Base-by-base conservation (phyloP, 1,140 invertebrate genomes). In the Harlomillsia oculata region DNA sequence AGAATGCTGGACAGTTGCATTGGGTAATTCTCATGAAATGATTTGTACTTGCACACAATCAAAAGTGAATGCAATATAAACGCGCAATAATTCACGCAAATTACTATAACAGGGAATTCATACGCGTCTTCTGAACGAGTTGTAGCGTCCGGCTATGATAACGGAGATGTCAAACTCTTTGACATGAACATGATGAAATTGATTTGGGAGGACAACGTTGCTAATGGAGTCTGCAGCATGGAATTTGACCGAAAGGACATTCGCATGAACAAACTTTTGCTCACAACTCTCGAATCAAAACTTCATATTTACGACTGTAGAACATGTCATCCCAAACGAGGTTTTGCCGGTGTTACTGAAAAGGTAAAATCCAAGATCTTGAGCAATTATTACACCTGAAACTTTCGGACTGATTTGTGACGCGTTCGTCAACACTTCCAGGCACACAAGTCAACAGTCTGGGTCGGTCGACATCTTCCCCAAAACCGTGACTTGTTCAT, bases 161-260 rank as follows among this genome's bases (percentile, higher is more conserved):
- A 97, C 75, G 94, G 94, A 0, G 94, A 97, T 71, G 72, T 97
- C 0, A 97, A 97, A 75, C 79, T 97, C 70, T 97, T 94, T 72
- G 91, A 97, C 75, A 73, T 97, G n/a, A 78, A 81, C 63, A 80
- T 78, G 13, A 89, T 95, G 83, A 75, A 78, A 5, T 67, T 95
- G 0, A 74, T 80, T 64, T 97, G 91, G 91, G 90, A 96, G 70
- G 84, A 83, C 28, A 94, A 94, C 72, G 69, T 96, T 2, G 91
- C 88, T 69, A 96, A 95, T 80, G 94, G 93, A 56, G 86, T 87
- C 74, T 95, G 92, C 67, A 77, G 78, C 49, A 41, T 92, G 13
- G 89, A 97, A 72, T 97, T 97, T 75, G 93, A 97, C 72, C 75
- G 93, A 25, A 88, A 86, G 69, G 90, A 96, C 69, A 96, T 96